Conservation (phyloP, 2,888 invertebrate genomes). For the Diplazon laetatorius region DNA sequence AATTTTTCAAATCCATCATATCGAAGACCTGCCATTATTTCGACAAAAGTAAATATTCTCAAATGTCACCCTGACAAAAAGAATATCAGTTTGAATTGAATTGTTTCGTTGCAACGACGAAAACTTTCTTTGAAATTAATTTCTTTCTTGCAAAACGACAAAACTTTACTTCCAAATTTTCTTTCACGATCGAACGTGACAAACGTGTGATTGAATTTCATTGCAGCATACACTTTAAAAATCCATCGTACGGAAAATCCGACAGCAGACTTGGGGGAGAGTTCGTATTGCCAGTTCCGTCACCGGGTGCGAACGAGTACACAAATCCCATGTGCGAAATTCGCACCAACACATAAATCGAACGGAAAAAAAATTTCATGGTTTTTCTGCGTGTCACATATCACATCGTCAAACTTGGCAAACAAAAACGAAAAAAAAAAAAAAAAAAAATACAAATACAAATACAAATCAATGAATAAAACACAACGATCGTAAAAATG, state of each 20-base stretch:
- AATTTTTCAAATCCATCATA: too few species aligned
- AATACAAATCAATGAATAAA: too few species aligned
- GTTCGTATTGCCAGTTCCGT: slow-evolving; percentile 66
- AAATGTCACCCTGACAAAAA: too few species aligned
- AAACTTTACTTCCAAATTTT: neutral
- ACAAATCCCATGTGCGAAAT: slow-evolving; percentile 73
- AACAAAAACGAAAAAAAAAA: neutral
- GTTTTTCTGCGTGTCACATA: neutral
- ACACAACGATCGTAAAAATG: too few species aligned
- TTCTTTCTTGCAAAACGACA: too few species aligned
- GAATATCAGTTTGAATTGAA: too few species aligned
- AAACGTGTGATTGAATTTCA: neutral
- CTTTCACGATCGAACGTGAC: neutral
- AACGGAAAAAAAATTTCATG: neutral
- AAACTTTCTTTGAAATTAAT: too few species aligned
- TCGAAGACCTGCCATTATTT: too few species aligned
- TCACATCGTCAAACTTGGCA: neutral
- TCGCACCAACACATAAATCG: slow-evolving; percentile 18
- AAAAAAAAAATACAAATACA: too few species aligned
- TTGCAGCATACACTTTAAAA: slow-evolving; percentile 79
- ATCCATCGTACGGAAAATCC: slow-evolving; percentile 75
- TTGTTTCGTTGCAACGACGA: too few species aligned
- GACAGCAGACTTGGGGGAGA: slow-evolving; percentile 60
- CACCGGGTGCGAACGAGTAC: slow-evolving; percentile 79
- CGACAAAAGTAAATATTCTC: too few species aligned